Evolutionary conservation across 92 coral and sea anemone species (phyloP), one percentile per base, ranked within the genome.

Genomic region (Muricea muricata): DNA sequence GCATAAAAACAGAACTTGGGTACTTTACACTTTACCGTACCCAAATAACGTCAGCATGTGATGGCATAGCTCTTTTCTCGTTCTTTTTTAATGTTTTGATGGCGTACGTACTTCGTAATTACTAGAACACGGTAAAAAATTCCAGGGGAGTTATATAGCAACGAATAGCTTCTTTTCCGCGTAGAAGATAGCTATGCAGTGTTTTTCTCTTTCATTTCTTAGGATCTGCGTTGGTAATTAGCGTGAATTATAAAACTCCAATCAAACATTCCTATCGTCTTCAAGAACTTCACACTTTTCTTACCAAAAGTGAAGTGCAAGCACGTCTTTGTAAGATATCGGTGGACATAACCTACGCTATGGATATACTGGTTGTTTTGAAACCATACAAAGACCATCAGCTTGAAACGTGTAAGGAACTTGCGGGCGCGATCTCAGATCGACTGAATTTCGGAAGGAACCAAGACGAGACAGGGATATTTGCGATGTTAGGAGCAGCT

Each of bases 361-460:
- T 77, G 82, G 82, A 77, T 18, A 20, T 77, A 11, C 82, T 77
- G 50, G 39, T 77, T 11, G 82, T 77, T 3, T 14, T 77, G n/a
- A 68, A 12, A n/a, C 68, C 82, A 0, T 77, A 52, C 82, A 29
- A 28, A 35, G 30, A 10, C 11, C 58, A 50, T 52, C 32, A 77
- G 2, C 29, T 77, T 1, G 50, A 54, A 7, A 39, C 69, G 6
- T 77, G 82, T 33, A 15, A 37, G 24, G 52, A 23, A 6, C 35
- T 77, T 23, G 82, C 82, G 7, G 14, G 28, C 29, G 69, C 32
- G 33, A 56, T 77, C 13, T 39, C 61, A 6, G 82, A 77, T 35
- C 14, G 11, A 31, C 34, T 77, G 13, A 77, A 77, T 18, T 54
- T 33, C 37, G 82, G 20, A 21, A 54, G 82, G 20, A 40, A 33